These are phyloP conservation scores for Dasyurus viverrinus DNA, from an alignment of 2,113 vertebrate genomes.

Conservation along the genomic window DNA sequence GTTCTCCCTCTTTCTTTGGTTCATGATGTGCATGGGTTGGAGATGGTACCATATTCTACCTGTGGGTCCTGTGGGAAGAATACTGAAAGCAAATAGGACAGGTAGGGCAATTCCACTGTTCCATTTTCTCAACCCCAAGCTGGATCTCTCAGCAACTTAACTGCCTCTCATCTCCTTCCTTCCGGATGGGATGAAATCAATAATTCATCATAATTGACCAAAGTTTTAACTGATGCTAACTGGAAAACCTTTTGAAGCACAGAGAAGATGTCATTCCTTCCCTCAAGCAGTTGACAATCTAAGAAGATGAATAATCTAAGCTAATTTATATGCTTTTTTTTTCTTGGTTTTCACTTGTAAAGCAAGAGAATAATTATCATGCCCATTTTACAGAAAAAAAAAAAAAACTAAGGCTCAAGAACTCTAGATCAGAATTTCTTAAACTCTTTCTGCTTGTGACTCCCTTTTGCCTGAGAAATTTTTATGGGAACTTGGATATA, in stretches of 20 bases:
- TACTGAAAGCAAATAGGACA: not conserved
- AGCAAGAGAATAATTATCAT: not conserved
- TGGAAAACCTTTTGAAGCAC: not conserved
- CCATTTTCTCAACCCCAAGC: not conserved
- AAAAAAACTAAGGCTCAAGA: not conserved
- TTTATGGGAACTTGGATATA: no score
- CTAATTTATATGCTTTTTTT: fast-evolving
- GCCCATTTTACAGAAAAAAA: not conserved
- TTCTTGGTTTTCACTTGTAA: not conserved
- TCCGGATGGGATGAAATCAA: not conserved
- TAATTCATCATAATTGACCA: not conserved
- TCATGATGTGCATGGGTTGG: not conserved
- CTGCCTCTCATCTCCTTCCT: not conserved
- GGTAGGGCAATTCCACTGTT: not conserved
- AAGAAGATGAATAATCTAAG: not conserved
- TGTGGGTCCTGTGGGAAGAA: not conserved
- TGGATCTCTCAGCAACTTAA: not conserved
- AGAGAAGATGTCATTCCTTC: not conserved
- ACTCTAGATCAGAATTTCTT: not conserved
- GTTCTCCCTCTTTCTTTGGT: not conserved
- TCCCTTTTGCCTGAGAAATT: no score
- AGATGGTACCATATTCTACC: not conserved
- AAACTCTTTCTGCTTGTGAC: no score
- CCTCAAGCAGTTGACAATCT: fast-evolving
- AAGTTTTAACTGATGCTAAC: not conserved